Evolutionary conservation across 2,888 invertebrate genomes (phyloP), one percentile per base, ranked within the genome.

Genomic region (Orthonychiurus folsomi): DNA sequence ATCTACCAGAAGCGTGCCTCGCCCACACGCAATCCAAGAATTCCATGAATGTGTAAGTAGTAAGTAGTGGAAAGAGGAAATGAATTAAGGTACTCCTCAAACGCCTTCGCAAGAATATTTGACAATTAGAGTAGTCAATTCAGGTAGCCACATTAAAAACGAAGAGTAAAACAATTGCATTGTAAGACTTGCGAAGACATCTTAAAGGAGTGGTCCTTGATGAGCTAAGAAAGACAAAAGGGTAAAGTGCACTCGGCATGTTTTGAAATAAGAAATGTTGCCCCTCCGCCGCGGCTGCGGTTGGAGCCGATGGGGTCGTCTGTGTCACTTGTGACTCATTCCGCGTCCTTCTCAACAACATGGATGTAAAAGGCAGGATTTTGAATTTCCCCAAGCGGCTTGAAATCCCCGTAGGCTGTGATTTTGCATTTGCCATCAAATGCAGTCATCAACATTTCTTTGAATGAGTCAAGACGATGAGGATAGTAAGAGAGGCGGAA

Each of bases 401-500:
- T 85, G 79, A 93, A 93, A 79, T 93, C 92, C 0, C 86, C 91
- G 75, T 83, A 92, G 63, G 91, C 84, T 66, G 81, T 81, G 76
- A 89, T 87, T 59, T 82, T 80, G 1, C 83, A 83, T 26, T 81
- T 78, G 26, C 78, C 75, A 53, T 84, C 84, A 75, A 92, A 92
- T 1, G 85, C 84, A 57, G 86, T 84, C 67, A 81, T 79, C 64
- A 93, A 76, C 80, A 91, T 86, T 27, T 79, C 74, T 0, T 82
- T 84, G 79, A 93, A 93, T 25, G 81, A 80, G 77, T 59, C 59
- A 23, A 25, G 37, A 67, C 84, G 83, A 77, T 93, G 91, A 0
- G 92, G 93, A 79, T 89, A 91, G 78, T 92, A 93, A 28, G 90
- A 91, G 28, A 93, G 79, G 1, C 92, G 84, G 78, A 93, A 93